Evolutionary conservation across 2,113 vertebrate species (phyloP), one percentile per base, ranked within the genome.

Genomic region (Onychostruthus taczanowskii): DNA sequence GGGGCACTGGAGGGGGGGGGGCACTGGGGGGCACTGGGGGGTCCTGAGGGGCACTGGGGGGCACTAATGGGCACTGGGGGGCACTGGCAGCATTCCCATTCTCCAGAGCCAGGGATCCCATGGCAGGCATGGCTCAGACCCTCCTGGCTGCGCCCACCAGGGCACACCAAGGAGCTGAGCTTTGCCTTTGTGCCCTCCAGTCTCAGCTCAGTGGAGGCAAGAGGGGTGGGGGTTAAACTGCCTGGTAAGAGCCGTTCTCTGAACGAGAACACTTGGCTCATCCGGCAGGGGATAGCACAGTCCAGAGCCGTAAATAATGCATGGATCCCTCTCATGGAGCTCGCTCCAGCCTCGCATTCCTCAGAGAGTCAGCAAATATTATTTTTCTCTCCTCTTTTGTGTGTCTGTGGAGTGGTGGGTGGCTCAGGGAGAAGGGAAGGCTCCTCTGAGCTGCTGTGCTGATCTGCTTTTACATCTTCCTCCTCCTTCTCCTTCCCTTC

Each of bases 71-170:
- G 5, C 11, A 31, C 18, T 53, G 28, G 26, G 49, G 70, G n/a
- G 31, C 67, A 47, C 35, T 5, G 7, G 5, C 35, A 68, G 53
- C 67, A 23, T 35, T 50, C 27, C 27, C 62, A 13, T 22, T 52
- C 58, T 33, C 43, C 0, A 1, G n/a, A 33, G 24, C 24, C 0
- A 0, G 9, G 49, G 37, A 58, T 37, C 84, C n/a, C 52, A 18
- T 44, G 30, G 74, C 35, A 30, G 5, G 1, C 16, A 3, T 0
- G 0, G 41, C 66, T 37, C 66, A 81, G 43, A 82, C 24, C 39
- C 64, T 59, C 4, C 44, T 63, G 81, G 64, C 61, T 81, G 50
- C 4, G 16, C 26, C 30, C 47, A 49, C 56, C 35, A 13, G 69
- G 37, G 50, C n/a, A 90, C 53, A 31, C 8, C 80, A n/a, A 46